Conservation (phyloP, 2,797 vertebrate genomes). For the Paguma larvata region DNA sequence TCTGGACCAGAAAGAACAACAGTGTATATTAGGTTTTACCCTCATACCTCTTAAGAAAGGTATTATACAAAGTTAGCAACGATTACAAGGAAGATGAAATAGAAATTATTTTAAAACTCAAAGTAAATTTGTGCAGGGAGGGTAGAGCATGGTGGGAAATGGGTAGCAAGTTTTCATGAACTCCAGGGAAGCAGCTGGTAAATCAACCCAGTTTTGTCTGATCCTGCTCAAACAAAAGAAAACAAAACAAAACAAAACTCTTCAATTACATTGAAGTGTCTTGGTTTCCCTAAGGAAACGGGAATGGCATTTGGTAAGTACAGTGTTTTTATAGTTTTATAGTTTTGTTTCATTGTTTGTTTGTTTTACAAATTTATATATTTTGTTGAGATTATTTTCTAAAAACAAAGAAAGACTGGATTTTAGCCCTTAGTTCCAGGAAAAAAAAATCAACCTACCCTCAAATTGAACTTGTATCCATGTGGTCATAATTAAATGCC, state of each 20-base stretch:
- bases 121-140: not conserved
- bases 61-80: not conserved
- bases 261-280: not conserved
- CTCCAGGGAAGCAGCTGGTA: not conserved
- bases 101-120: not conserved
- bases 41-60: not conserved
- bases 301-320: not conserved
- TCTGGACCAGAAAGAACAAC: not conserved
- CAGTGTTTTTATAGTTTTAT: not conserved
- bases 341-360: not conserved
- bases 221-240: not conserved
- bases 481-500: slow-evolving; percentile 72
- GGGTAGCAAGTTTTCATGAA: not conserved
- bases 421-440: slow-evolving; percentile 44
- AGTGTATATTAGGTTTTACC: not conserved
- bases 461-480: slow-evolving; percentile 68
- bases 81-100: slow-evolving; percentile 55
- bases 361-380: slow-evolving; percentile 40
- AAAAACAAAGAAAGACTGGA: not conserved
- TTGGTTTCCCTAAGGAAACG: slow-evolving; percentile 13
- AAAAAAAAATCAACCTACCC: not conserved
- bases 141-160: not conserved
- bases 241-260: not conserved
- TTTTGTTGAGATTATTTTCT: slow-evolving; percentile 1
- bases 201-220: not conserved